Conservation (phyloP, 1,140 invertebrate species). For the Drosophila orosa region DNA sequence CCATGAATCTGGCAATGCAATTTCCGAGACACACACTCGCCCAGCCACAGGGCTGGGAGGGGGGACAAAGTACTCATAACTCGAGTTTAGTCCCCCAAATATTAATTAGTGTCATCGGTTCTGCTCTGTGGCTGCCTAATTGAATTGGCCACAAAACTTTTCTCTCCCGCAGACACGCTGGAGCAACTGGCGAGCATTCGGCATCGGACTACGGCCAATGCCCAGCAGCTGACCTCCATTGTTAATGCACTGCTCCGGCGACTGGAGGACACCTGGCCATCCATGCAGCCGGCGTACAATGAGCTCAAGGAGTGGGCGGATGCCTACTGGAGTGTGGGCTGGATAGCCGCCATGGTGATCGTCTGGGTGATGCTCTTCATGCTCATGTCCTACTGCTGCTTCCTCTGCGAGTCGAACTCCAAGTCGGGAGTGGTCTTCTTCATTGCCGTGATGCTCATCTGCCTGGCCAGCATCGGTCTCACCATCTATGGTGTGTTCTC, state of each 20-base stretch:
- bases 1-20: constrained; percentile 28
- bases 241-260: constrained; percentile 71
- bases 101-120: constrained; percentile 70
- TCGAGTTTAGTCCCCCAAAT: constrained; percentile 52
- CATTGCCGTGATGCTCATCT: constrained; percentile 83
- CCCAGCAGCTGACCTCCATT: constrained; percentile 75
- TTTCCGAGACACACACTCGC: constrained; percentile 39
- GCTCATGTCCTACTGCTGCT: constrained; percentile 84
- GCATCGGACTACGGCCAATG: constrained; percentile 78
- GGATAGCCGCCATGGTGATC: constrained; percentile 71
- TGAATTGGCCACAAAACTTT: constrained; percentile 51
- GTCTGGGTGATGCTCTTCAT: constrained; percentile 80
- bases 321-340: constrained; percentile 74
- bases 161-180: constrained; percentile 65
- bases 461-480: constrained; percentile 77
- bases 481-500: constrained; percentile 81
- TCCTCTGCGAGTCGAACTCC: constrained; percentile 85
- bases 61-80: not conserved
- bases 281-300: constrained; percentile 66
- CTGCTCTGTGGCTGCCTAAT: constrained; percentile 51
- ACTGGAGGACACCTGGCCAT: constrained; percentile 69
- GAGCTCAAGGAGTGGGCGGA: constrained; percentile 72
- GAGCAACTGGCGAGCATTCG: constrained; percentile 79
- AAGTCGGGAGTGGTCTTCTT: constrained; percentile 86
- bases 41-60: not conserved